A percentile compares a stretch with the other conserved stretches of the same genome.
phyloP scores from a whole-genome alignment of 2,888 invertebrate genomes.

The Phorcus lineatus region DNA sequence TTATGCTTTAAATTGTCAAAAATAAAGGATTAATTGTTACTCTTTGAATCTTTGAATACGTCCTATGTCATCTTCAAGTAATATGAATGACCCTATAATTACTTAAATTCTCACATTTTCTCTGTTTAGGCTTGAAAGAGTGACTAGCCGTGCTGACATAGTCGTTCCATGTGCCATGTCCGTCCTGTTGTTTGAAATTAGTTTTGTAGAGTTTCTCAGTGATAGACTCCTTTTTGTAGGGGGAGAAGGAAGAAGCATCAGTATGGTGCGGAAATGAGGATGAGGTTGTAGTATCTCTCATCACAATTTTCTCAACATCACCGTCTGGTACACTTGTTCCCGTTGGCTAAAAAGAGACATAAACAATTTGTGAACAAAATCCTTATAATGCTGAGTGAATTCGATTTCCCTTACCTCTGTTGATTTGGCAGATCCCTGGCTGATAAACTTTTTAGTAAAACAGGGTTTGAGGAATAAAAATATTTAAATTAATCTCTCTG shows the following conservation, averaged over 20 bases:
- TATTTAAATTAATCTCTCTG: too few relatives aligned
- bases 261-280: constrained; percentile 49
- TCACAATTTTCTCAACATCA: constrained; percentile 60
- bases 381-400: too few relatives aligned
- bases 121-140: constrained; percentile 41
- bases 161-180: constrained; percentile 63
- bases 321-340: constrained; percentile 69
- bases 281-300: constrained; percentile 61
- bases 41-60: too few relatives aligned
- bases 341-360: constrained; percentile 52
- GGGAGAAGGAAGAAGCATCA: constrained; percentile 33
- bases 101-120: background rate
- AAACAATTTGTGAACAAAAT: background rate
- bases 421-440: too few relatives aligned
- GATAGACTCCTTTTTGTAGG: constrained; percentile 56
- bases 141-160: constrained; percentile 57
- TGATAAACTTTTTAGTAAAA: too few relatives aligned
- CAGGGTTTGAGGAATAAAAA: too few relatives aligned
- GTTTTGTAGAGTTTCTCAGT: constrained; percentile 59
- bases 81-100: too few relatives aligned
- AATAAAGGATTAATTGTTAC: too few relatives aligned
- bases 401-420: too few relatives aligned
- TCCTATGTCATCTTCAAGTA: too few relatives aligned
- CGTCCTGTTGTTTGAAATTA: constrained; percentile 67
- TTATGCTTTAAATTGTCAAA: too few relatives aligned